These are phyloP conservation scores for Empidonax traillii DNA, from an alignment of 2,113 vertebrate species.

Conservation along the genomic window DNA sequence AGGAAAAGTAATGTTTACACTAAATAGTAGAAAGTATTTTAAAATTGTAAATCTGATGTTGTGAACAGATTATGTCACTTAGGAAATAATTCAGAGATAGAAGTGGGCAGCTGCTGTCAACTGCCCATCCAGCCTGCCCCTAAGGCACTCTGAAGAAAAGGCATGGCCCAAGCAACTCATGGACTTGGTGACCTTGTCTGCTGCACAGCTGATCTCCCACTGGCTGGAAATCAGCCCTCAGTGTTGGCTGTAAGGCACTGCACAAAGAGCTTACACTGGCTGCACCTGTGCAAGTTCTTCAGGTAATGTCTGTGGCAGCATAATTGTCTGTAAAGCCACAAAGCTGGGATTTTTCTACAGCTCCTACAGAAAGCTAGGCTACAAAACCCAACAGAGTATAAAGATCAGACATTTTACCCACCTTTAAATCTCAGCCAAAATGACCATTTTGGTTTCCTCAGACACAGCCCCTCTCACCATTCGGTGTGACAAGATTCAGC, in stretches of 20 bases:
- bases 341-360: background rate
- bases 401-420: background rate
- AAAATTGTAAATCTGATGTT: background rate
- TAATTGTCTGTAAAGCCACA: background rate
- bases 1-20: background rate
- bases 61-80: background rate
- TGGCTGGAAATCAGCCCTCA: background rate
- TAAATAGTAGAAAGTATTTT: background rate
- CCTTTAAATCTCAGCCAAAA: background rate
- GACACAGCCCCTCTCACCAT: background rate
- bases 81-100: background rate
- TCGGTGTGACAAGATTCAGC: background rate
- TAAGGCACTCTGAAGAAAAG: background rate
- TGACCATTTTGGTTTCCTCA: background rate
- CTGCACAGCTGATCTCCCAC: background rate
- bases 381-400: background rate
- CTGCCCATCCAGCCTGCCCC: background rate
- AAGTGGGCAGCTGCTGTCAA: background rate
- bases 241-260: background rate
- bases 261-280: background rate
- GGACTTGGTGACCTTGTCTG: background rate
- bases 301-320: background rate
- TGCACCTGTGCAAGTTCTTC: background rate
- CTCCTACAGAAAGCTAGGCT: background rate
- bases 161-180: background rate